Percentiles rank a stretch among this genome's conserved stretches.
Conservation (phyloP, 2,888 invertebrate species). For the Drosophila bunnanda region DNA sequence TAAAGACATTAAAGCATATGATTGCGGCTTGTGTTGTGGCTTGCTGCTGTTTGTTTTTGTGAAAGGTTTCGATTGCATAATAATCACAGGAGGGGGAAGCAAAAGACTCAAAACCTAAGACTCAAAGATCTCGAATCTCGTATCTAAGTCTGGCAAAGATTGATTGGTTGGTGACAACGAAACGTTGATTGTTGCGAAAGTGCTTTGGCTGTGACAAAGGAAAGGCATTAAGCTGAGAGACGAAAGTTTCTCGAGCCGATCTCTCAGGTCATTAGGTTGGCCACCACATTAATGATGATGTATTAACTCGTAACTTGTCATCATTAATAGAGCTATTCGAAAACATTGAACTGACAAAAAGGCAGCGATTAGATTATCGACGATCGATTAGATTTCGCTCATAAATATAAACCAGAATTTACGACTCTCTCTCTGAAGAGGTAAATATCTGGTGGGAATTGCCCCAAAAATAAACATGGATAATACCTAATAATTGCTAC, state of each 20-base stretch:
- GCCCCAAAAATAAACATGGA: slow-evolving; percentile 2
- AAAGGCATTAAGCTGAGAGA: slow-evolving; percentile 36
- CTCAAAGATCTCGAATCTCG: slow-evolving; percentile 17
- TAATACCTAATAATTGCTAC: not conserved
- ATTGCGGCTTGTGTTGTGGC: slow-evolving; percentile 45
- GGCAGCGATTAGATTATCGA: slow-evolving; percentile 29
- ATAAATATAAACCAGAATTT: slow-evolving; percentile 28
- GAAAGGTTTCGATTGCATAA: slow-evolving; percentile 43
- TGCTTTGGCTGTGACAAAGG: slow-evolving; percentile 24
- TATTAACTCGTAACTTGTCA: slow-evolving; percentile 22
- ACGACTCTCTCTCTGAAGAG: slow-evolving; percentile 6
- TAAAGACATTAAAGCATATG: slow-evolving; percentile 56
- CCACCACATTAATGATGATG: slow-evolving; percentile 27
- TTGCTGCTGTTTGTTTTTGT: slow-evolving; percentile 34
- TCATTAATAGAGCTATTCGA: slow-evolving; percentile 16
- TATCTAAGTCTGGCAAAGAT: slow-evolving; percentile 31
- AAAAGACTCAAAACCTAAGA: slow-evolving; percentile 5
- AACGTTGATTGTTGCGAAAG: slow-evolving; percentile 31
- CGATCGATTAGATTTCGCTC: slow-evolving; percentile 27
- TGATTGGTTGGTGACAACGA: slow-evolving; percentile 37
- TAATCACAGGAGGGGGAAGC: slow-evolving; percentile 10
- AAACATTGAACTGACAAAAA: slow-evolving; percentile 5
- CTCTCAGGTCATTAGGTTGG: slow-evolving; percentile 24
- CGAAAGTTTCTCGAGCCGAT: slow-evolving; percentile 32
- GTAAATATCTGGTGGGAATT: slow-evolving; percentile 12